Evolutionary conservation across 2,888 invertebrate genomes (phyloP), one percentile per base, ranked within the genome.

Genomic region (Eupithecia tripunctaria): DNA sequence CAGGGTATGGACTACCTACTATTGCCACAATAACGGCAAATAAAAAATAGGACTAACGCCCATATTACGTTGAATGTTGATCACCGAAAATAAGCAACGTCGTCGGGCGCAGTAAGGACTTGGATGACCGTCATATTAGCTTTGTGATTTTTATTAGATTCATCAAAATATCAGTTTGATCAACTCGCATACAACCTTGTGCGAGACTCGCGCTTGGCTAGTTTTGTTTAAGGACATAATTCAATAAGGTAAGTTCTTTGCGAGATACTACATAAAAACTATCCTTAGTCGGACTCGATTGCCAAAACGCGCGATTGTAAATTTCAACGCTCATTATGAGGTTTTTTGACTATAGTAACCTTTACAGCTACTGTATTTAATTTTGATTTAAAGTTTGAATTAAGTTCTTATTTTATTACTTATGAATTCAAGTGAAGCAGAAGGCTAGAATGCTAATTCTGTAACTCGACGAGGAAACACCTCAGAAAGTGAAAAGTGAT

Each of bases 61-160:
- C 32, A 32, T 32, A 3, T 1, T 32, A 32, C 32, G 32, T 32
- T 32, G 32, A 32, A 6, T 32, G 6, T 91, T 89, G 90, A 92
- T 92, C 92, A 92, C 92, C 91, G 92, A 91, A 91, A 91, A 91
- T 90, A 93, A 92, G 91, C 91, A 91, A 90, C 91, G 88, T 92
- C 88, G 90, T 92, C 88, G 90, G 89, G 89, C 89, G 89, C 82
- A 87, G 87, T 90, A 89, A 89, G 90, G 90, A 89, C 90, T 89
- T 91, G 89, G 89, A 90, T 90, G 90, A 32, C 32, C 32, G 32
- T 32, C 32, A 32, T 32, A 0, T 32, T 32, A 6, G 32, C 32
- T 32, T 32, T n/a, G n/a, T n/a, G n/a, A n/a, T n/a, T n/a, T n/a
- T n/a, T 32, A 32, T 32, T 32, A 4, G 32, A 32, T 32, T 4